phyloP scores from a whole-genome alignment of 2,888 invertebrate genomes.

The Lasioglossum malachurum region DNA sequence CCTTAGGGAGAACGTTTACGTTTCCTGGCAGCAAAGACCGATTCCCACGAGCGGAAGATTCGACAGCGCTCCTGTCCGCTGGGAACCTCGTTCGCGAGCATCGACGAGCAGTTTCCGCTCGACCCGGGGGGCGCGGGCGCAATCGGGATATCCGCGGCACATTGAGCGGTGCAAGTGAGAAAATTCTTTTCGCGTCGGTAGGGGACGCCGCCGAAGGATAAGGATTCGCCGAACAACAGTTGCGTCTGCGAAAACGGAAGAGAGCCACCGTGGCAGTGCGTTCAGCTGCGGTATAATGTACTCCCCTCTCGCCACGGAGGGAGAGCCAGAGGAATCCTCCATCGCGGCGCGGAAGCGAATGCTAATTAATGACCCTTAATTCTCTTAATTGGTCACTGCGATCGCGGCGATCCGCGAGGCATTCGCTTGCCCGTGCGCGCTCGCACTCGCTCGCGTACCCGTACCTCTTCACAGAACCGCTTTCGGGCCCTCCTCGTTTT shows the following conservation, averaged over 20 bases:
- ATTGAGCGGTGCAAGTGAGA: slow-evolving; percentile 70
- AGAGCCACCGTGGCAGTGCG: slow-evolving; percentile 30
- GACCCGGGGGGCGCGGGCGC: not conserved
- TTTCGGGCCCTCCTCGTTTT: slow-evolving; percentile 36
- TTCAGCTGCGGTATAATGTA: slow-evolving; percentile 77
- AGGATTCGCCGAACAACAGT: slow-evolving; percentile 48
- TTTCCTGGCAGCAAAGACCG: not conserved
- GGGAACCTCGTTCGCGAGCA: not conserved
- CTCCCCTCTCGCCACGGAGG: slow-evolving; percentile 52
- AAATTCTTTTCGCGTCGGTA: slow-evolving; percentile 65
- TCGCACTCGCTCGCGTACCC: not conserved
- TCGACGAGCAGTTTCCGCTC: not conserved
- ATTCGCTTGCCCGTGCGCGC: slow-evolving; percentile 13
- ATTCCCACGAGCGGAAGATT: slow-evolving; percentile 33
- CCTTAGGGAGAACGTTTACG: not conserved
- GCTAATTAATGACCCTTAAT: slow-evolving; percentile 85
- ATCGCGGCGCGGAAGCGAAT: slow-evolving; percentile 80
- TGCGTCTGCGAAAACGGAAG: slow-evolving; percentile 64
- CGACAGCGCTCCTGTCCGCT: slow-evolving; percentile 8
- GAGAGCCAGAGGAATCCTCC: slow-evolving; percentile 76
- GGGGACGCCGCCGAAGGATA: not conserved
- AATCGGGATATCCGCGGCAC: slow-evolving; percentile 52
- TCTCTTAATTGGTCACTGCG: slow-evolving; percentile 82
- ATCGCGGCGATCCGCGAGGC: slow-evolving; percentile 68
- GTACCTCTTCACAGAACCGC: slow-evolving; percentile 31